These are phyloP conservation scores for Nycteola revayana DNA, from an alignment of 2,888 invertebrate species.

Conservation along the genomic window DNA sequence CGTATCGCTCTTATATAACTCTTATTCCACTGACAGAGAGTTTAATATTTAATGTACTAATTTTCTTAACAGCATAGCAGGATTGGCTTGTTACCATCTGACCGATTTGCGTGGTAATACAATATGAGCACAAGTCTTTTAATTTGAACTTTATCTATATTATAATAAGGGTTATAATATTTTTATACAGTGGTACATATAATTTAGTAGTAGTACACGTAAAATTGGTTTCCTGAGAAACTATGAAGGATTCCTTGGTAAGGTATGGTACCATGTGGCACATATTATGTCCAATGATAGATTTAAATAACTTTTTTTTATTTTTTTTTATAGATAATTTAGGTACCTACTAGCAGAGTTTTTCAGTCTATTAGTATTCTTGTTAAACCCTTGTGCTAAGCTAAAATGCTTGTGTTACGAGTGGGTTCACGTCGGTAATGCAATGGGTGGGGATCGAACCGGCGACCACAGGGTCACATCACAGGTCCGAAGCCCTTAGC, in stretches of 20 bases:
- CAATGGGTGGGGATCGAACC: no score
- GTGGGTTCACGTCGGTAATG: no score
- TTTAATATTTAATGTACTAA: conserved; percentile 14
- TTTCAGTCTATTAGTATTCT: no score
- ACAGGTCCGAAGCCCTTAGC: no score
- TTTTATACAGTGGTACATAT: conserved; percentile 5
- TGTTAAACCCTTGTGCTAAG: no score
- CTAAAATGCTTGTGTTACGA: no score
- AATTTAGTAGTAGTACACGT: conserved; percentile 5
- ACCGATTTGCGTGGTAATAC: conserved; percentile 18
- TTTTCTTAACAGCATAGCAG: conserved; percentile 12
- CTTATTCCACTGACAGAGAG: conserved; percentile 15
- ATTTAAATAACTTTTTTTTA: no score
- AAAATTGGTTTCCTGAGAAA: conserved; percentile 25
- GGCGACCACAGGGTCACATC: no score
- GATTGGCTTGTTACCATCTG: conserved; percentile 17
- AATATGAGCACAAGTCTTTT: background rate
- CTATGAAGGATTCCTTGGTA: conserved; percentile 12
- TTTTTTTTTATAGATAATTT: no score
- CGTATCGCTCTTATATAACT: conserved; percentile 10
- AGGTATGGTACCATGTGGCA: background rate
- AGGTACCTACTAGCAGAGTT: no score
- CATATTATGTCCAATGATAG: no score
- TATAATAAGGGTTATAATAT: background rate
- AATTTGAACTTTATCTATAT: conserved; percentile 1